These are phyloP conservation scores for Ophion costatus DNA, from an alignment of 2,888 invertebrate genomes.

Conservation along the genomic window DNA sequence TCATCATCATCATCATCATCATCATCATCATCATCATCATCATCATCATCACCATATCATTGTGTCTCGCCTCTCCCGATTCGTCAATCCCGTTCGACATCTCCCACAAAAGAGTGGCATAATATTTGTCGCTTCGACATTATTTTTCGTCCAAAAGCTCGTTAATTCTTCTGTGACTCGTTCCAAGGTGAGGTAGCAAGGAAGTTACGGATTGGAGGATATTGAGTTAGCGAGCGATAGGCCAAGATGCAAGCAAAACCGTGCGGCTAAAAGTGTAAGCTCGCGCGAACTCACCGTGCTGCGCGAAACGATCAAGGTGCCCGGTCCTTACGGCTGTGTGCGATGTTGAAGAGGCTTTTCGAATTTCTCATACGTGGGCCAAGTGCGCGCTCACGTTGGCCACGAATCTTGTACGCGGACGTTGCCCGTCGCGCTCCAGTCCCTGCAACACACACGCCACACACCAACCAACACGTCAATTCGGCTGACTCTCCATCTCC, in stretches of 20 bases:
- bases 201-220: not conserved
- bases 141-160: not conserved
- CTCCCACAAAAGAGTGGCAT: not conserved
- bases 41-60: too few species aligned
- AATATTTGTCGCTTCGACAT: too few species aligned
- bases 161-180: not conserved
- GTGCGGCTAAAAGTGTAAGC: not conserved
- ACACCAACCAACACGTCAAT: conserved; percentile 60
- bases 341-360: conserved; percentile 77
- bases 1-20: too few species aligned
- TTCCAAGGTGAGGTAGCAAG: not conserved
- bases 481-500: conserved; percentile 20
- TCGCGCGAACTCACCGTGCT: conserved; percentile 79
- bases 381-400: conserved; percentile 82
- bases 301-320: conserved; percentile 80
- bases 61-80: conserved; percentile 70
- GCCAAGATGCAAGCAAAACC: not conserved
- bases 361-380: conserved; percentile 74
- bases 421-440: conserved; percentile 83
- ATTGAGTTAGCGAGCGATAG: not conserved
- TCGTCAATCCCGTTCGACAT: conserved; percentile 76
- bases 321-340: conserved; percentile 76
- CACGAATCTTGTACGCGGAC: conserved; percentile 83
- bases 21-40: too few species aligned
- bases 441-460: conserved; percentile 79